These are phyloP conservation scores for Diaperis boleti DNA, from an alignment of 2,888 invertebrate genomes.

Conservation along the genomic window DNA sequence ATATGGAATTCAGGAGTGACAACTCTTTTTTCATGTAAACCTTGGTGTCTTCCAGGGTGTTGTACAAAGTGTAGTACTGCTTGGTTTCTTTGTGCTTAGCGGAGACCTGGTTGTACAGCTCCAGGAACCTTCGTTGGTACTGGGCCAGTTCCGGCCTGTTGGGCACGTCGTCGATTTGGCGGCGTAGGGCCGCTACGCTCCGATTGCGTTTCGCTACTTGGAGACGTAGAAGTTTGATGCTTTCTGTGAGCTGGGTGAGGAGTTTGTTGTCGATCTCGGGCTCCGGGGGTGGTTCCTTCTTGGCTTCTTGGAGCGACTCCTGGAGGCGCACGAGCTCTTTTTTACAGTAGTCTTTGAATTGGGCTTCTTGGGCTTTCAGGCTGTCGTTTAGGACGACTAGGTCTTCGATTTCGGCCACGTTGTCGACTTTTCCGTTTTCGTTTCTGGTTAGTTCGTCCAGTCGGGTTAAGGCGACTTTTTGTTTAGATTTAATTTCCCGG, in stretches of 20 bases:
- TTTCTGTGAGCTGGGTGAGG: slow-evolving; percentile 73
- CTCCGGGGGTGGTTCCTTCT: slow-evolving; percentile 63
- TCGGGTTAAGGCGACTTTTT: slow-evolving; percentile 61
- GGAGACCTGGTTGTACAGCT: slow-evolving; percentile 96
- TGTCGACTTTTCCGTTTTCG: slow-evolving; percentile 65
- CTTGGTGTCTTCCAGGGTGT: slow-evolving; percentile 94
- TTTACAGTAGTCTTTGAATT: slow-evolving; percentile 82
- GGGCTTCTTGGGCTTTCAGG: slow-evolving; percentile 78
- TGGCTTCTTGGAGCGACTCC: slow-evolving; percentile 66
- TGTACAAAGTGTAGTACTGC: slow-evolving; percentile 96
- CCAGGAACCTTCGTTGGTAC: slow-evolving; percentile 95
- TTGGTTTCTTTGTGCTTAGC: slow-evolving; percentile 97
- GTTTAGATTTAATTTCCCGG: slow-evolving; percentile 57
- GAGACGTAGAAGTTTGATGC: slow-evolving; percentile 73
- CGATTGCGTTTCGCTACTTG: slow-evolving; percentile 84
- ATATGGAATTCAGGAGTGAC: slow-evolving; percentile 87
- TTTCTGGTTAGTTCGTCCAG: slow-evolving; percentile 66
- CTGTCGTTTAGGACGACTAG: slow-evolving; percentile 78
- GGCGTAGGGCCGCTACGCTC: slow-evolving; percentile 82
- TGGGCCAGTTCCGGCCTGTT: slow-evolving; percentile 93
- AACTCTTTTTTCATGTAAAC: slow-evolving; percentile 93
- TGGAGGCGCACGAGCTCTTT: slow-evolving; percentile 72
- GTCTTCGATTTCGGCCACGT: slow-evolving; percentile 69
- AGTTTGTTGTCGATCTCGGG: slow-evolving; percentile 65
- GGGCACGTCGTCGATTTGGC: slow-evolving; percentile 93